Evolutionary conservation across 2,113 vertebrate genomes (phyloP).

Genomic region (Eleginops maclovinus): DNA sequence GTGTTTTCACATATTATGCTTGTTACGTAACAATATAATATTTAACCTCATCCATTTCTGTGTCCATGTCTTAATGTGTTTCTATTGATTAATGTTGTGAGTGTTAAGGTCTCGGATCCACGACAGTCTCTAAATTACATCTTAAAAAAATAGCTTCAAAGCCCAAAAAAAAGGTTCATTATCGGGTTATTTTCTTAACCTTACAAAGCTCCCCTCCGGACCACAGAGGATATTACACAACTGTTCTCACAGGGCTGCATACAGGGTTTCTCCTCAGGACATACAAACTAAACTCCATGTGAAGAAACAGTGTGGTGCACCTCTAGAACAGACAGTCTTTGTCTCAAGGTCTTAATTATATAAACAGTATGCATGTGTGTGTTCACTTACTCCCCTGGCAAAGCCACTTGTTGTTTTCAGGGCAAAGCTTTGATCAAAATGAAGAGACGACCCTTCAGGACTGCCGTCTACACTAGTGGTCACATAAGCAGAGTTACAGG

Average conservation of each 20-base stretch:
- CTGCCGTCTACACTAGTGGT: constrained; percentile 71
- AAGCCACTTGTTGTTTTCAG: constrained; percentile 69
- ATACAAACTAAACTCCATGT: not conserved
- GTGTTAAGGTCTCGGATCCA: no score
- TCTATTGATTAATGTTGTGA: no score
- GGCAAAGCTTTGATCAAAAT: constrained; percentile 73
- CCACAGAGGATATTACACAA: constrained; percentile 6
- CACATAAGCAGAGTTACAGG: constrained; percentile 29
- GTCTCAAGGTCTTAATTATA: not conserved
- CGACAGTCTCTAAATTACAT: constrained; percentile 2
- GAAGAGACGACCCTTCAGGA: constrained; percentile 64
- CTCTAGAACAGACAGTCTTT: not conserved
- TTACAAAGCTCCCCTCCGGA: not conserved
- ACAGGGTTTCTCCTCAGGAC: not conserved
- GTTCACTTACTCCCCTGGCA: constrained; percentile 68
- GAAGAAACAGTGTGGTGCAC: not conserved
- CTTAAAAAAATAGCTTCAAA: not conserved
- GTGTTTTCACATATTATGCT: no score
- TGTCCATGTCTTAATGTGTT: no score
- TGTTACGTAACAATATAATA: no score
- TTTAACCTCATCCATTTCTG: no score
- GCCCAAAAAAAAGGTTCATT: not conserved
- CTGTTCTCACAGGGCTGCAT: not conserved
- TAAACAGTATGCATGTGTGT: not conserved
- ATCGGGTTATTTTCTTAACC: constrained; percentile 1